phyloP scores from a whole-genome alignment of 2,888 invertebrate species.

The Lochmaea crataegi region DNA sequence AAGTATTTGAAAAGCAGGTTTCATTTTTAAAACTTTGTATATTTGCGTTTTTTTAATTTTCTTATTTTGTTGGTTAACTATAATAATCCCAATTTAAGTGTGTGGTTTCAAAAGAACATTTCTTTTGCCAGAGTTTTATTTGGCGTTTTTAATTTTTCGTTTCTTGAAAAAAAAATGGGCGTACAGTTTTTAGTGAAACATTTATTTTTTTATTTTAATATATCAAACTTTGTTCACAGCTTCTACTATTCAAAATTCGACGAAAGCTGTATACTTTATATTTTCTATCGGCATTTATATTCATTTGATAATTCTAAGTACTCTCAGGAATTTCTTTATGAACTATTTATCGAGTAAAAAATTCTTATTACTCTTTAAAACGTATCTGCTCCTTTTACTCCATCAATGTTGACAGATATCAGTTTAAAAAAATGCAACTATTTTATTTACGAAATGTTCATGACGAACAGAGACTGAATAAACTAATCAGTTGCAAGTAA shows the following conservation, averaged over 20 bases:
- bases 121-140: slow-evolving; percentile 49
- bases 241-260: no score
- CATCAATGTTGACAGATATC: background rate
- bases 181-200: background rate
- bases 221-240: background rate
- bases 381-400: background rate
- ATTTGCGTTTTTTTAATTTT: slow-evolving; percentile 34
- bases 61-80: slow-evolving; percentile 25
- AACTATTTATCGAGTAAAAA: no score
- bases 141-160: slow-evolving; percentile 37
- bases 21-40: slow-evolving; percentile 36
- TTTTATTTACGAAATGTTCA: background rate
- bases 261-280: background rate
- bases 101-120: slow-evolving; percentile 33
- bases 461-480: background rate
- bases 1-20: slow-evolving; percentile 45
- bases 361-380: background rate
- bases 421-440: background rate
- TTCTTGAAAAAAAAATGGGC: background rate
- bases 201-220: background rate
- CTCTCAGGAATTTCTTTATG: background rate
- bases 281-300: background rate
- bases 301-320: background rate
- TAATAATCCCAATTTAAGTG: slow-evolving; percentile 11
- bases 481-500: no score